Percentiles rank a stretch among this genome's conserved stretches.
These are phyloP conservation scores for Cyclargus thomasi DNA, from an alignment of 1,140 invertebrate species.

Conservation along the genomic window DNA sequence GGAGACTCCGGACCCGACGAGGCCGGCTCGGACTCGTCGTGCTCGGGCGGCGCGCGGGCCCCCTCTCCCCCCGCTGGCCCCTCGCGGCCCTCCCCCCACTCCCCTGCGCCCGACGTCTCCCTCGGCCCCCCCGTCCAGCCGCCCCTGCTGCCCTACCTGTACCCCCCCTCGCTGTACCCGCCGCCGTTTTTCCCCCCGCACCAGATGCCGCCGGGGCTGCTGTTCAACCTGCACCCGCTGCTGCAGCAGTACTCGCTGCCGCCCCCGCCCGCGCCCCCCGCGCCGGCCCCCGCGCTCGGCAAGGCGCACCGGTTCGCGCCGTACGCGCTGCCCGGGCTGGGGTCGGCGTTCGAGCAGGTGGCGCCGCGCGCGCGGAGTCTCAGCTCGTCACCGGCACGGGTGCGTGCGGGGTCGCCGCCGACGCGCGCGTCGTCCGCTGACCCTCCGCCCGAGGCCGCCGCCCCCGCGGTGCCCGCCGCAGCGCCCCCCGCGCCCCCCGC, in stretches of 20 bases:
- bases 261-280: slow-evolving; percentile 65
- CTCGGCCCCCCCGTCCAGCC: slow-evolving; percentile 92
- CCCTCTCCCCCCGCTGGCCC: slow-evolving; percentile 77
- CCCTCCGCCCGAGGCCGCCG: slow-evolving; percentile 68
- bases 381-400: slow-evolving; percentile 80
- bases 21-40: slow-evolving; percentile 80
- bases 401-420: slow-evolving; percentile 77
- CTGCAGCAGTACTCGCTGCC: slow-evolving; percentile 81
- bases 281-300: slow-evolving; percentile 65
- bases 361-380: slow-evolving; percentile 82
- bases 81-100: slow-evolving; percentile 82
- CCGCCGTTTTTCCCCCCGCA: slow-evolving; percentile 83
- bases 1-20: slow-evolving; percentile 76
- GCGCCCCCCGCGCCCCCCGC: slow-evolving; percentile 63
- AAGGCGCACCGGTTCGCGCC: slow-evolving; percentile 90
- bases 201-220: slow-evolving; percentile 79
- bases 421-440: slow-evolving; percentile 71
- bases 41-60: slow-evolving; percentile 77
- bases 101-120: slow-evolving; percentile 89
- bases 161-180: slow-evolving; percentile 89
- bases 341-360: slow-evolving; percentile 90
- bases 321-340: slow-evolving; percentile 84
- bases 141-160: slow-evolving; percentile 90
- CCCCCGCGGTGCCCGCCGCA: slow-evolving; percentile 68
- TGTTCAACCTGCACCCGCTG: slow-evolving; percentile 83